Conservation (phyloP, 2,113 vertebrate genomes). For the Calypte anna region DNA sequence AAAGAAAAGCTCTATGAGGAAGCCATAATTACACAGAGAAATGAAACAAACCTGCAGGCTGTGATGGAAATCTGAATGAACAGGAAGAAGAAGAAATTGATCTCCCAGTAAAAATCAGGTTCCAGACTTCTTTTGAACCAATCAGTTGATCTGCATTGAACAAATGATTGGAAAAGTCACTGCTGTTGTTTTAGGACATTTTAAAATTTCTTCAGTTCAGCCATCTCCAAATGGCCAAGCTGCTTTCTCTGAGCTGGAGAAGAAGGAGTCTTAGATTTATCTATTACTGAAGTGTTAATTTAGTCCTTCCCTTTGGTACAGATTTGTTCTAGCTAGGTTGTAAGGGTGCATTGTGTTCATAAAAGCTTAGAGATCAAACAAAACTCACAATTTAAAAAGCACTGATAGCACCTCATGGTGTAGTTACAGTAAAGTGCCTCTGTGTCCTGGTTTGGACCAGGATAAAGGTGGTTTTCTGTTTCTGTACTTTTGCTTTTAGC, state of each 20-base stretch:
- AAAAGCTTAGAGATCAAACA: too few species aligned
- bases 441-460: too few species aligned
- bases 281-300: too few species aligned
- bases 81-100: neutral
- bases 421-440: too few species aligned
- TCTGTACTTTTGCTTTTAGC: too few species aligned
- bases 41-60: conserved; percentile 9
- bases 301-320: neutral
- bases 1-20: conserved; percentile 11
- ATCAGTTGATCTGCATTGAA: neutral
- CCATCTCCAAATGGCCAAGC: neutral
- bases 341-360: too few species aligned
- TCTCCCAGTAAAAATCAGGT: neutral
- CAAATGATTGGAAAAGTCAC: neutral
- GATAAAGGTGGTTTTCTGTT: too few species aligned
- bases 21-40: conserved; percentile 7
- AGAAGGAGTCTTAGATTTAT: neutral
- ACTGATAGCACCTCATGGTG: too few species aligned
- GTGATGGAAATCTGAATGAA: neutral
- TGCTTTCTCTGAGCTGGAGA: neutral
- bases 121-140: neutral
- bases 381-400: too few species aligned
- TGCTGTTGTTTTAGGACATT: neutral
- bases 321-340: neutral
- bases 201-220: neutral